Base-by-base conservation (phyloP, 2,797 vertebrate species). In the Limnodromus scolopaceus region DNA sequence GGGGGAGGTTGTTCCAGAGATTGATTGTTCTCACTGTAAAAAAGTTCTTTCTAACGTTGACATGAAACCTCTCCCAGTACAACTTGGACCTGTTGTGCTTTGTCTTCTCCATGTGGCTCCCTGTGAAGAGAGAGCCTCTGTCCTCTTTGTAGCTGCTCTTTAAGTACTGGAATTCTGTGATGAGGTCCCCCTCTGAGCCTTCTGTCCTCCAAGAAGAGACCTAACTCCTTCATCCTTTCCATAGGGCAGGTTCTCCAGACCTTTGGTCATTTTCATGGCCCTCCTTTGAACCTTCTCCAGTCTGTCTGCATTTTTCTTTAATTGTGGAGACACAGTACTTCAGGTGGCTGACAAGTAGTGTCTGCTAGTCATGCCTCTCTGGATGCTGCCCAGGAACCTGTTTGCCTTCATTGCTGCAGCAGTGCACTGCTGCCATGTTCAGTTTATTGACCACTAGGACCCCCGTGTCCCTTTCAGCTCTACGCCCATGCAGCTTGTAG, bases 321-420 rank as follows among this genome's bases (percentile, higher is more conserved):
- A 60, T 17, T 81, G 25, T n/a, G 36, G 63, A 9, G 32, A 36
- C 23, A 28, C 17, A 43, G 9, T 66, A 41, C 10, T 75, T 30
- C 43, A 53, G 3, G 25, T 1, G 2, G 13, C 17, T 70, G 57
- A 51, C 4, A 60, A 69, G 4, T 2, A 0, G n/a, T 2, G 11
- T 61, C 41, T 66, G 11, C 16, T 74, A 43, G 11, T 36, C 69
- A 61, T 34, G 9, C 2, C 13, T 3, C 16, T 69, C 39, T 74
- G 32, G 12, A n/a, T 84, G 41, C 4, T 23, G 65, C 28, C 57
- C 39, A 60, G 39, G 34, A 81, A 13, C 18, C 2, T 28, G 5
- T 49, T 68, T 84, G 5, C 28, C 19, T 54, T 88, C 3, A 6
- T 48, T 48, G 13, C 34, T 72, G 69, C 53, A 63, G 11, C 9